Evolutionary conservation across 2,113 vertebrate species (phyloP).

Genomic region (Echinops telfairi): DNA sequence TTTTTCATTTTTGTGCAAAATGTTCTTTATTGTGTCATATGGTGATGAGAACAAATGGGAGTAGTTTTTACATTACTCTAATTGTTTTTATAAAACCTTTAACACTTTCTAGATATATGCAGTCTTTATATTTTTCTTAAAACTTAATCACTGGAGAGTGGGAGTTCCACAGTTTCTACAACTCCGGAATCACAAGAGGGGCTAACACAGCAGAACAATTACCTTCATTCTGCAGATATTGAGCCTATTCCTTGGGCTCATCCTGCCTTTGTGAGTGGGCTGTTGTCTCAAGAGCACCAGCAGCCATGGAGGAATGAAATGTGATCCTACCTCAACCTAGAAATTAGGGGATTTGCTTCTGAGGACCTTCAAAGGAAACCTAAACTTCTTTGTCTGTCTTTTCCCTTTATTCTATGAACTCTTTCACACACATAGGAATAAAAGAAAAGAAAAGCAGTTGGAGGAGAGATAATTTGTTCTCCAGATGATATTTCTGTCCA

Average conservation of each 20-base stretch:
- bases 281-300: not conserved
- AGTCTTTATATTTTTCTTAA: not conserved
- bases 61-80: not conserved
- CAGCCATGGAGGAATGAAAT: not conserved
- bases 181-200: not conserved
- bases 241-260: not conserved
- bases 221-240: not conserved
- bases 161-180: not conserved
- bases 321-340: not conserved
- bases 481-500: conserved; percentile 59
- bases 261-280: fast-evolving
- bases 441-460: conserved; percentile 59
- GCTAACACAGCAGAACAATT: fast-evolving
- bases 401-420: conserved; percentile 56
- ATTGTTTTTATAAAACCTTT: not conserved
- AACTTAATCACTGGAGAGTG: not conserved
- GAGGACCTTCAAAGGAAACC: conserved; percentile 61
- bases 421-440: not conserved
- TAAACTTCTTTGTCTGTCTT: not conserved
- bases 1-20: conserved; percentile 14
- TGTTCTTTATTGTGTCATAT: not conserved
- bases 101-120: not conserved
- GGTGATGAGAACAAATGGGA: not conserved
- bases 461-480: conserved; percentile 66
- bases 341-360: conserved; percentile 48